Percentiles rank a stretch among this genome's conserved stretches.
Evolutionary conservation across 1,140 invertebrate genomes (phyloP).

Genomic region (Lucilia sericata): DNA sequence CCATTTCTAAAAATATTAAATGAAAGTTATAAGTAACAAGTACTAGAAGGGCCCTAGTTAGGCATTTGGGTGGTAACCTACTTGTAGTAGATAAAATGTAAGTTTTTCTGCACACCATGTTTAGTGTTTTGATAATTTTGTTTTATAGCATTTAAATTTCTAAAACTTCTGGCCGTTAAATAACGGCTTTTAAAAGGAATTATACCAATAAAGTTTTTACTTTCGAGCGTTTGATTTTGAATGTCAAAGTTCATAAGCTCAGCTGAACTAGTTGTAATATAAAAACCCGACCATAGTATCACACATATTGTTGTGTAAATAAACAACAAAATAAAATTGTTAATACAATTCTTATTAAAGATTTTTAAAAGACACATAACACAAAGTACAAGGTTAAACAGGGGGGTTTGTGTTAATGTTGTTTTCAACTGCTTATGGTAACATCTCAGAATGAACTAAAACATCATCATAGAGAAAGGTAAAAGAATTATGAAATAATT

Average conservation of each 20-base stretch:
- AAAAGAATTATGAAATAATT: not conserved
- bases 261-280: not conserved
- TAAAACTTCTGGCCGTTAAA: not conserved
- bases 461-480: not conserved
- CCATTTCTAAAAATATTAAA: slow-evolving; percentile 16
- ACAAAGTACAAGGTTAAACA: not conserved
- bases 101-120: slow-evolving; percentile 28
- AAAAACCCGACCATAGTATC: not conserved
- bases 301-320: not conserved
- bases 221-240: not conserved
- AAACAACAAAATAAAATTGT: not conserved
- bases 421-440: not conserved
- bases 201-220: not conserved
- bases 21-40: too few species aligned
- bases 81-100: slow-evolving; percentile 46
- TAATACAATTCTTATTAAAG: not conserved
- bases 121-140: not conserved
- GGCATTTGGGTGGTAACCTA: not conserved
- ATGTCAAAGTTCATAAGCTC: not conserved
- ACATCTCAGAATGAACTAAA: not conserved
- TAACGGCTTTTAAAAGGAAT: not conserved
- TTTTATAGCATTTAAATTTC: not conserved
- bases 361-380: not conserved
- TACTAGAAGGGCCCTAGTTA: too few species aligned
- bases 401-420: not conserved